These are phyloP conservation scores for Sylvilagus floridanus DNA, from an alignment of 2,797 vertebrate genomes.

Conservation along the genomic window DNA sequence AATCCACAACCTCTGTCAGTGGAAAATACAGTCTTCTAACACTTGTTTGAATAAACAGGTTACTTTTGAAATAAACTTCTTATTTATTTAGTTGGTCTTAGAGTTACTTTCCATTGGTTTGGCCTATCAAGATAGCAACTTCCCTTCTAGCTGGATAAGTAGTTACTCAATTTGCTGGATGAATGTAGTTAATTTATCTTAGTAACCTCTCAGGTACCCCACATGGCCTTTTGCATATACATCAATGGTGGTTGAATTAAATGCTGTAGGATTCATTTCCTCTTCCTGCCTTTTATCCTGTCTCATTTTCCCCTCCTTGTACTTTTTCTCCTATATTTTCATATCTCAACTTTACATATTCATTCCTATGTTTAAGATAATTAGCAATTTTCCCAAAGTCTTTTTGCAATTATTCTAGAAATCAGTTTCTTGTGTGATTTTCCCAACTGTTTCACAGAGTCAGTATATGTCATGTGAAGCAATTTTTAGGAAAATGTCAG, in stretches of 20 bases:
- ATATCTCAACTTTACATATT: neutral
- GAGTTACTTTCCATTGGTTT: neutral
- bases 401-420: no score
- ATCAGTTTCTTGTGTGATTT: neutral
- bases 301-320: neutral
- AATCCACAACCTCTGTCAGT: no score
- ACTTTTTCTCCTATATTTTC: neutral
- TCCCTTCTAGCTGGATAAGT: neutral
- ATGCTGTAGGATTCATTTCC: neutral
- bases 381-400: neutral
- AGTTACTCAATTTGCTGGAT: neutral
- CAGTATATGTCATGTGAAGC: neutral
- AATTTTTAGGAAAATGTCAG: conserved; percentile 28
- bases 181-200: neutral
- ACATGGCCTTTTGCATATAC: fast-evolving
- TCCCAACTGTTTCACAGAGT: neutral
- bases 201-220: neutral
- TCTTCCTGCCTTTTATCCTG: neutral
- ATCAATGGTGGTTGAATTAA: neutral
- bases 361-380: neutral
- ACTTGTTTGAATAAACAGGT: neutral
- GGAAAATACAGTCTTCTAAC: neutral
- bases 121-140: neutral
- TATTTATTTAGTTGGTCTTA: neutral
- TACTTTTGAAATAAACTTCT: neutral